Base-by-base conservation (phyloP, 2,888 invertebrate genomes). In the Cabera pusaria region DNA sequence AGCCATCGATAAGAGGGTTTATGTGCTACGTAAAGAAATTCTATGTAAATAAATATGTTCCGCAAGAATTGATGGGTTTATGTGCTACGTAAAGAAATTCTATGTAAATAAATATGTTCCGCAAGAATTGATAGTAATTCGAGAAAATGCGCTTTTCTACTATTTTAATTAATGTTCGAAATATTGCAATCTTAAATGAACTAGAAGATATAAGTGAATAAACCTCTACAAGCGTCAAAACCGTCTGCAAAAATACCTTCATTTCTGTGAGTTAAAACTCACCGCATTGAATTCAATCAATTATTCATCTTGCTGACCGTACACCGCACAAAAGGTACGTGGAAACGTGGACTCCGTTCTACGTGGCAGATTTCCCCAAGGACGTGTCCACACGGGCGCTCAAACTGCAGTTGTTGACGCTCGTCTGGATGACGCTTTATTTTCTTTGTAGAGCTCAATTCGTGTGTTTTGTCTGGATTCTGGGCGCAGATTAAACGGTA, bases 291-390 rank as follows among this genome's bases (percentile, higher is more conserved):
- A 18, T 12, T 7, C 25, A 2, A 31, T 32, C 16, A 31, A 24
- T 26, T 10, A 23, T 39, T 23, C 22, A 23, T 18, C 18, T 6
- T 17, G 17, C 20, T 33, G 23, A 24, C 28, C 32, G 22, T 33
- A 27, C 26, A 10, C 20, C n/a, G 2, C 3, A 14, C 33, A 24
- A 33, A 22, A 33, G 27, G 23, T 20, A 27, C 23, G 6, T 19
- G 17, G 18, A 9, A 27, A 9, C 32, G 26, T 24, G 8, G 16
- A 5, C 10, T 10, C 19, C 18, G 26, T 14, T 18, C 25, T 44
- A 45, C 44, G 24, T 41, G 37, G 38, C 45, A 59, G 57, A 61
- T 61, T 61, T 61, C 61, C 61, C 61, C 37, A 31, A 53, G 56
- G 56, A 36, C 40, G 23, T 29, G 36, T 25, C 42, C 35, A 40